phyloP scores from a whole-genome alignment of 2,113 vertebrate species.

The Poeciliopsis occidentalis region DNA sequence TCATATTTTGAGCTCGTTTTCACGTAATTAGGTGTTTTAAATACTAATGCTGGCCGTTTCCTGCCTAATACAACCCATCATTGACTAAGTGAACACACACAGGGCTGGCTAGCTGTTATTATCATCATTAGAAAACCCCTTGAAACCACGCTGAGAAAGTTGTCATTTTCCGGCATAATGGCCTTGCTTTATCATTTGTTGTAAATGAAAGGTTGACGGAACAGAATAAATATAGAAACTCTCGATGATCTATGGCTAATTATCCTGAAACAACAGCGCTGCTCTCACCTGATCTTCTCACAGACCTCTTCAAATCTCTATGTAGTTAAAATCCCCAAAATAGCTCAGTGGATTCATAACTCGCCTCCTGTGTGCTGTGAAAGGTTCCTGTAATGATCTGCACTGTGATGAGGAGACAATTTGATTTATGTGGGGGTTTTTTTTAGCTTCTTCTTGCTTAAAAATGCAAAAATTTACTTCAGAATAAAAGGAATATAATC shows the following conservation, averaged over 20 bases:
- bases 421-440: not conserved
- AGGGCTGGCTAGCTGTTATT: not conserved
- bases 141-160: not conserved
- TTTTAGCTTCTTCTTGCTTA: not conserved
- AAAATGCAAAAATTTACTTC: not conserved
- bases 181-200: no score
- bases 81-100: not conserved
- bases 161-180: not conserved
- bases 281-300: slow-evolving; percentile 19
- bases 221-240: not conserved
- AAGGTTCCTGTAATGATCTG: slow-evolving; percentile 18
- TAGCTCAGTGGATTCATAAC: slow-evolving; percentile 26
- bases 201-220: not conserved
- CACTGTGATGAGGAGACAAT: not conserved
- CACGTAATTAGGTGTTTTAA: not conserved
- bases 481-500: no score
- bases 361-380: slow-evolving; percentile 26
- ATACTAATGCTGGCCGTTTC: not conserved
- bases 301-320: slow-evolving; percentile 17
- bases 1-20: not conserved
- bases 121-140: not conserved
- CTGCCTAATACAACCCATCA: not conserved
- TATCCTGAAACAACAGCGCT: slow-evolving; percentile 1
- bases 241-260: not conserved
- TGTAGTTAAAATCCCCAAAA: slow-evolving; percentile 36